These are phyloP conservation scores for Crematogaster levior DNA, from an alignment of 2,888 invertebrate genomes.

Conservation along the genomic window DNA sequence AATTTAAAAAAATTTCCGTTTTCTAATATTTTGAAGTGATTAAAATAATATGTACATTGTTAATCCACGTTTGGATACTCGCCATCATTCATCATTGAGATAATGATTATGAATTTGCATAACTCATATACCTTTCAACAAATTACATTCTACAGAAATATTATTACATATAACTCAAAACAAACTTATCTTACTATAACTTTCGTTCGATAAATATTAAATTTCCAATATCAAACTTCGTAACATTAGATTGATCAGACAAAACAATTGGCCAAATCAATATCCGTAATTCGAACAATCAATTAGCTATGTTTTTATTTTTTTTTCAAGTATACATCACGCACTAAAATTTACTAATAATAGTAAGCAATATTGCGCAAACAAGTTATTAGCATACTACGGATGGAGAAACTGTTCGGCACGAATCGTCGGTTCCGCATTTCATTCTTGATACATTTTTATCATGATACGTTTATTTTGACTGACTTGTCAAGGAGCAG, in stretches of 20 bases:
- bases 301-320: background rate
- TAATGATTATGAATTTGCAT: background rate
- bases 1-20: too few relatives aligned
- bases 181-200: background rate
- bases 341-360: background rate
- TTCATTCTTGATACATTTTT: constrained; percentile 25
- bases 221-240: background rate
- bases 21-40: too few relatives aligned
- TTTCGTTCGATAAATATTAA: constrained; percentile 3
- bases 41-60: too few relatives aligned
- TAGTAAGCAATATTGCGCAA: background rate
- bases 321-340: background rate
- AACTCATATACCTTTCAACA: background rate
- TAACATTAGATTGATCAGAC: background rate
- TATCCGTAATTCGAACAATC: background rate
- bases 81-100: background rate
- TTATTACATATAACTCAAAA: background rate
- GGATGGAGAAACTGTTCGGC: background rate
- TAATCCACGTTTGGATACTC: background rate
- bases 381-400: constrained; percentile 10
- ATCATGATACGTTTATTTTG: constrained; percentile 7
- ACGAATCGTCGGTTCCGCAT: constrained; percentile 38
- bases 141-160: constrained; percentile 7
- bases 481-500: too few relatives aligned
- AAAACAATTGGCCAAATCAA: background rate